These are phyloP conservation scores for Agapornis roseicollis DNA, from an alignment of 2,113 vertebrate species.

Conservation along the genomic window DNA sequence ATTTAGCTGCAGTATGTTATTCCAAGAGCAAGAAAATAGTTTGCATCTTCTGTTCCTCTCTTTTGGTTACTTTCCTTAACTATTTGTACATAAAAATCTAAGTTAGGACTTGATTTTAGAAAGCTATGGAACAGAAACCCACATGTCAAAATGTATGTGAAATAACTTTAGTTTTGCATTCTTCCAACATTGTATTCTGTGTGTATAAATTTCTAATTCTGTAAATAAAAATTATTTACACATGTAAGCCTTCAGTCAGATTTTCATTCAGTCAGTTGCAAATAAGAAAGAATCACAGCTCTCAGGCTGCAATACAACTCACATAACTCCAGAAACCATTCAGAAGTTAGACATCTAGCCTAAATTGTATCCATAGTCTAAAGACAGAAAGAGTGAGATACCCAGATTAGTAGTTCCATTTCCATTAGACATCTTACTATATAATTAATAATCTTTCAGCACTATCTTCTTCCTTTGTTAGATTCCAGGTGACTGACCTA, in stretches of 20 bases:
- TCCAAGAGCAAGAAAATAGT: neutral
- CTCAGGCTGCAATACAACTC: too few relatives aligned
- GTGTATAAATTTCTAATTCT: neutral
- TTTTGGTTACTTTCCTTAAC: neutral
- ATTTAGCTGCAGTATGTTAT: neutral
- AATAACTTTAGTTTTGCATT: neutral
- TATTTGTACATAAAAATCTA: neutral
- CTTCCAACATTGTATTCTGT: neutral
- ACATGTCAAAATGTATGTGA: neutral
- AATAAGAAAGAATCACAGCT: neutral
- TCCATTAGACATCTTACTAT: neutral
- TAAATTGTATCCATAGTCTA: neutral
- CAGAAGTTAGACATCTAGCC: neutral
- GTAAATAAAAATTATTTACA: neutral
- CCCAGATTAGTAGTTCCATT: rapidly evolving
- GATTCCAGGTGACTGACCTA: neutral
- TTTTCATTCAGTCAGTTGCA: neutral
- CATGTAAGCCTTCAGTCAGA: neutral
- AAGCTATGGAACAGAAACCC: neutral
- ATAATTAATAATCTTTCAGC: neutral
- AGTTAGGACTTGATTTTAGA: neutral
- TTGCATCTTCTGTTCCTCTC: neutral
- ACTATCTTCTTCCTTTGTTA: neutral
- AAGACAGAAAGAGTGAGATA: neutral
- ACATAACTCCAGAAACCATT: neutral